Percentiles rank a stretch among this genome's conserved stretches.
These are phyloP conservation scores for Pongo pygmaeus DNA, from an alignment of 2,113 vertebrate species.

Conservation along the genomic window DNA sequence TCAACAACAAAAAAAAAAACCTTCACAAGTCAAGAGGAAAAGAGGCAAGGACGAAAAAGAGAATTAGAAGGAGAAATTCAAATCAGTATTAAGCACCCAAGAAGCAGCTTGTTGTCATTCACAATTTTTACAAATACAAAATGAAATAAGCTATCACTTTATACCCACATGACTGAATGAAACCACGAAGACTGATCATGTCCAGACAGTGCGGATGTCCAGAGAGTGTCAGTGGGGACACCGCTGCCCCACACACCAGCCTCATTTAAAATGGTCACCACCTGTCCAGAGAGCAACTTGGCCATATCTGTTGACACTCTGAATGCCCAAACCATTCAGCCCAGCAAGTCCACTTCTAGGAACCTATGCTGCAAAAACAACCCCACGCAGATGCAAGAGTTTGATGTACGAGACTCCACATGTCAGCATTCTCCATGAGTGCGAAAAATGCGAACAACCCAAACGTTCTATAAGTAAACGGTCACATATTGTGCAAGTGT, in stretches of 20 bases:
- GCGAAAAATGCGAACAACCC: background rate
- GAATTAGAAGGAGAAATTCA: background rate
- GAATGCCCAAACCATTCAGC: background rate
- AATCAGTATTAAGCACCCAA: background rate
- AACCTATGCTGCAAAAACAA: accelerated
- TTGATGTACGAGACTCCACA: background rate
- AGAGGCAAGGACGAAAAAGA: background rate
- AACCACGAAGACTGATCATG: background rate
- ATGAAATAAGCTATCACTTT: background rate
- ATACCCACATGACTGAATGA: too few species aligned
- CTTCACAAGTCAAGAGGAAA: background rate
- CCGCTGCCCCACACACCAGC: background rate
- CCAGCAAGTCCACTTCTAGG: background rate
- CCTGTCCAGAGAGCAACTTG: background rate
- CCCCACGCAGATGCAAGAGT: accelerated
- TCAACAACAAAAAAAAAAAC: background rate
- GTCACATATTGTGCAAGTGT: background rate
- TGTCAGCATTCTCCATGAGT: background rate
- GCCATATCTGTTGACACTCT: too few species aligned
- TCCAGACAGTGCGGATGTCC: background rate
- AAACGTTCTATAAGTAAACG: background rate
- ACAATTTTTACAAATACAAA: background rate
- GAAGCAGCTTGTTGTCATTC: background rate
- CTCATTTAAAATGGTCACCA: background rate
- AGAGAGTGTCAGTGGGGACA: accelerated